Base-by-base conservation (phyloP, 1,140 invertebrate genomes). In the Ephestia elutella region DNA sequence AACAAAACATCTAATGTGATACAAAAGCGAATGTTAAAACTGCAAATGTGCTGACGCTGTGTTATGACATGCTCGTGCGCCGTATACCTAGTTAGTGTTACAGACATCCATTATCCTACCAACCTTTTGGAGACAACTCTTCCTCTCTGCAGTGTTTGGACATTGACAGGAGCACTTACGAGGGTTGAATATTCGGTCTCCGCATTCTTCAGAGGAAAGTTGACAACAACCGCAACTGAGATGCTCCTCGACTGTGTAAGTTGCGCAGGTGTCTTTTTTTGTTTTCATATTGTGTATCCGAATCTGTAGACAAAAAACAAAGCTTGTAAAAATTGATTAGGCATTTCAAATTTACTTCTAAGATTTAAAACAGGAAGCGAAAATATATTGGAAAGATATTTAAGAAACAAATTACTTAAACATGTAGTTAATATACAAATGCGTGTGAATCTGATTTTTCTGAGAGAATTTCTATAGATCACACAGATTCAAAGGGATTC, bases 151-250 rank as follows among this genome's bases (percentile, higher is more conserved):
- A 62, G 68, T 62, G 71, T 88, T 82, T 57, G 82, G 78, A 68
- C 85, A 88, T 71, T 83, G 79, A 66, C 85, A 87, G 75, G 76
- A 65, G 78, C 83, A 87, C 85, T 86, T 87, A 87, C 83, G 85
- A 78, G 78, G 83, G 63, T 84, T 84, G 63, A 65, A 84, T 49
- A 84, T 73, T 62, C 71, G 71, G 2, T 78, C 61, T 11, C 56
- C 63, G 62, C 85, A 87, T 49, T 77, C 61, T 50, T 66, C 65
- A 0, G 71, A 49, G 2, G 68, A 60, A 20, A 60, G 48, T 20
- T 66, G 53, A 59, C 82, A 86, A 63, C 83, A 87, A 3, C 73
- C 72, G 63, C 85, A 87, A 8, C 65, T 72, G 17, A 75, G 63
- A 66, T 86, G 83, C 30, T 82, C 80, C 55, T 81, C 82, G 21